phyloP scores from a whole-genome alignment of 2,797 vertebrate genomes.

The Neostethus bicornis region DNA sequence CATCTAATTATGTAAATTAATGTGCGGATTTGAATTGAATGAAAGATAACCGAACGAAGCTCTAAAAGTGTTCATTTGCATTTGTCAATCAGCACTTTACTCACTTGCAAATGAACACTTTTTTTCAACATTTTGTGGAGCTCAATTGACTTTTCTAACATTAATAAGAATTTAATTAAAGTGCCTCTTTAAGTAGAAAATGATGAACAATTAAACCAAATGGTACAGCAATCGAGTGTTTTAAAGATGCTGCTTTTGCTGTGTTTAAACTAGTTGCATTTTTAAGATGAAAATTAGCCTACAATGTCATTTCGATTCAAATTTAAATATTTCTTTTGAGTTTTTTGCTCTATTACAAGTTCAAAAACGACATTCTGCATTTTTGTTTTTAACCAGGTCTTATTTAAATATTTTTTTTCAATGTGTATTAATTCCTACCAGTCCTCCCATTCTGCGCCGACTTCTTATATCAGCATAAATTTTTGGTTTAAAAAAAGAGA shows the following conservation, averaged over 20 bases:
- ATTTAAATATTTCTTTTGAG: too few relatives aligned
- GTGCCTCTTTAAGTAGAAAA: neutral
- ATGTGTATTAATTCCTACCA: too few relatives aligned
- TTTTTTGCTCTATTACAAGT: too few relatives aligned
- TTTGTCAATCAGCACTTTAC: neutral
- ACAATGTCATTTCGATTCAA: too few relatives aligned
- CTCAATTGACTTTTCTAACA: neutral
- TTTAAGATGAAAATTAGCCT: too few relatives aligned
- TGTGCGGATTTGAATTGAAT: neutral
- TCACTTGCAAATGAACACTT: neutral
- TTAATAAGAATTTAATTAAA: neutral
- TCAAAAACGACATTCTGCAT: too few relatives aligned
- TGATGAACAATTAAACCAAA: neutral
- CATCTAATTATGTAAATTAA: constrained; percentile 22
- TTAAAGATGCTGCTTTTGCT: neutral
- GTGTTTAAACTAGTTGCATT: too few relatives aligned
- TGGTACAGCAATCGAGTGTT: neutral
- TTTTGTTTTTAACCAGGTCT: too few relatives aligned
- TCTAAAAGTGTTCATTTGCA: constrained; percentile 8
- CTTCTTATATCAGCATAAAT: too few relatives aligned
- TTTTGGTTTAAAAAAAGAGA: too few relatives aligned
- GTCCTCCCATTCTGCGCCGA: too few relatives aligned
- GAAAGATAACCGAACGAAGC: neutral
- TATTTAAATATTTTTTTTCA: too few relatives aligned
- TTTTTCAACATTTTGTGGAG: neutral